Base-by-base conservation (phyloP, 2,888 invertebrate species). In the Ichneumon xanthorius region DNA sequence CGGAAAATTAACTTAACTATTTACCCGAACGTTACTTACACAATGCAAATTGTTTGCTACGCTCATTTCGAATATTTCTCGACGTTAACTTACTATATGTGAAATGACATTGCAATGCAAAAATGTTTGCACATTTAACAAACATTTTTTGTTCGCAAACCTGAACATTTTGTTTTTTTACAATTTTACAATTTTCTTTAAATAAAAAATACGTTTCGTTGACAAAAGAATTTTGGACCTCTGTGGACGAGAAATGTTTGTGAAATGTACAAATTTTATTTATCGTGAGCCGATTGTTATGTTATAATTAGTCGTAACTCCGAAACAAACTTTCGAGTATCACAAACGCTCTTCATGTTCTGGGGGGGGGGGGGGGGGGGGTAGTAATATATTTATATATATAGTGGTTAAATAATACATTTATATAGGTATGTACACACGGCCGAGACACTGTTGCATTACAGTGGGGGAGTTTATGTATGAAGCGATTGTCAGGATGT, bases 401-500 rank as follows among this genome's bases (percentile, higher is more conserved):
- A 11, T 16, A 16, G 14, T 16, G 45, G 45, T 48, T 30, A 37
- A 67, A 48, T 53, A 71, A 78, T 55, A 80, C 65, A 75, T 84
- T 82, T 82, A 26, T 77, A 80, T 77, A 55, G 40, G 22, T 50
- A 61, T 55, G 11, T 26, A 67, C 37, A 48, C 26, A 7, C 58
- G 11, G 19, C n/a, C 22, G 6, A n/a, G 19, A 63, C 26, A 58
- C 22, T 11, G 11, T 55, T 58, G 68, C 40, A 61, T 33, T 63
- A 71, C 45, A 71, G 63, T 61, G 63, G 63, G 82, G 75, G 82
- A 67, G 67, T 71, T 11, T 65, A 30, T 11, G 72, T 26, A 58
- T 53, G 22, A 16, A 30, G 22, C 26, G 63, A 22, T 78, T 71
- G 55, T 61, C 80, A 55, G 30, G 90, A 90, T 90, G 90, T 88